Evolutionary conservation across 2,888 invertebrate genomes (phyloP).

Genomic region (Melieria omissa): DNA sequence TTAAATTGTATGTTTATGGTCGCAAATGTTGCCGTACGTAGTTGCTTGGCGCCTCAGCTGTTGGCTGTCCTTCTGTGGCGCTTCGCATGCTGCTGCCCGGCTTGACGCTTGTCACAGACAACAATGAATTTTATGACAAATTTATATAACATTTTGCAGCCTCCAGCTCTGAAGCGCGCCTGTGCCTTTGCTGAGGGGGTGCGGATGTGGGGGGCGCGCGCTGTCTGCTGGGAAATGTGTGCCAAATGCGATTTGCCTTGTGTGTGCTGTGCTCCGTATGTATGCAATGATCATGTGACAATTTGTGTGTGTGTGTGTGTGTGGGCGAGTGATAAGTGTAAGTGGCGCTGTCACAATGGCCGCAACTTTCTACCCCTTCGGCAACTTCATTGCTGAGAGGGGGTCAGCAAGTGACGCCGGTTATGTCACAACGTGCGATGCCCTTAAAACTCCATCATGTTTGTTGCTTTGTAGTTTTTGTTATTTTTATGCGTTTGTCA

Average conservation of each 20-base stretch:
- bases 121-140: slow-evolving; percentile 31
- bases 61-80: too few species aligned
- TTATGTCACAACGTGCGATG: too few species aligned
- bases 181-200: background rate
- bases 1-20: too few species aligned
- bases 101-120: slow-evolving; percentile 17
- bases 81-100: too few species aligned
- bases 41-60: too few species aligned
- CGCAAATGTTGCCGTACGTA: too few species aligned
- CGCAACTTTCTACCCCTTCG: background rate
- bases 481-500: too few species aligned
- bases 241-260: background rate
- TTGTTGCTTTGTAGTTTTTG: too few species aligned
- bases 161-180: background rate
- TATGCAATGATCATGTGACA: background rate
- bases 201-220: too few species aligned
- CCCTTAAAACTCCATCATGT: too few species aligned
- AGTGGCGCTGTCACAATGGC: slow-evolving; percentile 20
- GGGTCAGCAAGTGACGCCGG: too few species aligned
- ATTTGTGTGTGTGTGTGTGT: background rate
- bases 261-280: slow-evolving; percentile 13
- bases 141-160: slow-evolving; percentile 23
- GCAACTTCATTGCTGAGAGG: too few species aligned
- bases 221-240: background rate
- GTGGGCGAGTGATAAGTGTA: background rate